phyloP scores from a whole-genome alignment of 2,888 invertebrate genomes.

The Heliconius ethilla region DNA sequence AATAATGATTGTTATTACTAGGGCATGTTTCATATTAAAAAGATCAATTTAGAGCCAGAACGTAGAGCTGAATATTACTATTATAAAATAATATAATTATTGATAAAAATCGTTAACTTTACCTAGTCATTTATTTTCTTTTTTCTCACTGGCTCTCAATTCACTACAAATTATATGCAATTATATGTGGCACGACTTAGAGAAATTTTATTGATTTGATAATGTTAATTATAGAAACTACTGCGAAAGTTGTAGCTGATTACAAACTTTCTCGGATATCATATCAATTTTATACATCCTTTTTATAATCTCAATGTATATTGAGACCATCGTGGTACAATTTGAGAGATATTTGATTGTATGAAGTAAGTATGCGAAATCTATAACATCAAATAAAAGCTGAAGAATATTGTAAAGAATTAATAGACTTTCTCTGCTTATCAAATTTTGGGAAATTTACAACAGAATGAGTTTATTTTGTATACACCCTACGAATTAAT shows the following conservation, averaged over 20 bases:
- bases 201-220: conserved; percentile 8
- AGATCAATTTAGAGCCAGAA: background rate
- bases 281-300: background rate
- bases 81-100: background rate
- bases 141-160: no score
- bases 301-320: conserved; percentile 8
- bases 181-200: background rate
- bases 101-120: no score
- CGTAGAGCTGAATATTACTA: background rate
- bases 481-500: no score
- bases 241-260: background rate
- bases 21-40: background rate
- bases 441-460: no score
- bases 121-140: no score
- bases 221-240: conserved; percentile 2
- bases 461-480: no score
- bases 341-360: no score
- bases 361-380: no score
- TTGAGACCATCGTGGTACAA: no score
- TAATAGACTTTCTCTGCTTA: background rate
- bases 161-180: no score
- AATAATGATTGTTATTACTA: background rate
- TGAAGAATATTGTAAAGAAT: no score
- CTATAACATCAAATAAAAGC: no score
- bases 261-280: conserved; percentile 15